Evolutionary conservation across 1,140 invertebrate species (phyloP).

Genomic region (Polypedilum vanderplanki): DNA sequence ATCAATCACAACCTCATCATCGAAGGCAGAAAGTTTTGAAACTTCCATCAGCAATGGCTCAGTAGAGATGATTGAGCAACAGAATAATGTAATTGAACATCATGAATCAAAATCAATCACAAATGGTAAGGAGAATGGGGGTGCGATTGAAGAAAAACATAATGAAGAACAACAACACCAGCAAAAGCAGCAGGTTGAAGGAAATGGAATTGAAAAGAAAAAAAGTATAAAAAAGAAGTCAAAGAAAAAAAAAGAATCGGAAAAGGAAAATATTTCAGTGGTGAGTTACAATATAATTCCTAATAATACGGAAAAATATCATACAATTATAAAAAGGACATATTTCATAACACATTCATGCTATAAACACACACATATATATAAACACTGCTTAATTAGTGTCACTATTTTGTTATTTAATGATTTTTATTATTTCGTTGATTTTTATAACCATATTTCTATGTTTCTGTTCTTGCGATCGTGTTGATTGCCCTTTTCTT

Average conservation of each 20-base stretch:
- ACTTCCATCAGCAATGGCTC: neutral
- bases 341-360: too few species aligned
- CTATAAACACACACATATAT: neutral
- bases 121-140: neutral
- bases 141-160: neutral
- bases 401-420: constrained; percentile 30
- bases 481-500: constrained; percentile 30
- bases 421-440: neutral
- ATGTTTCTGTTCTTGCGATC: constrained; percentile 29
- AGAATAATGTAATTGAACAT: constrained; percentile 9
- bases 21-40: neutral
- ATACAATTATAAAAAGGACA: too few species aligned
- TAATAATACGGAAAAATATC: neutral
- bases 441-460: neutral
- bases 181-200: neutral
- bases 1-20: neutral
- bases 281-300: constrained; percentile 52
- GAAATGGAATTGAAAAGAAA: neutral
- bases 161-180: neutral
- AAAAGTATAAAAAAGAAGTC: constrained; percentile 48
- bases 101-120: neutral
- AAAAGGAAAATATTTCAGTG: constrained; percentile 58
- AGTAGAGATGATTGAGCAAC: neutral
- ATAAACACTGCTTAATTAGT: constrained; percentile 32
- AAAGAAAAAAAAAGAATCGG: constrained; percentile 53